A percentile compares a stretch with the other conserved stretches of the same genome.
Evolutionary conservation across 2,888 invertebrate genomes (phyloP).

Genomic region (Lasioglossum lativentre): DNA sequence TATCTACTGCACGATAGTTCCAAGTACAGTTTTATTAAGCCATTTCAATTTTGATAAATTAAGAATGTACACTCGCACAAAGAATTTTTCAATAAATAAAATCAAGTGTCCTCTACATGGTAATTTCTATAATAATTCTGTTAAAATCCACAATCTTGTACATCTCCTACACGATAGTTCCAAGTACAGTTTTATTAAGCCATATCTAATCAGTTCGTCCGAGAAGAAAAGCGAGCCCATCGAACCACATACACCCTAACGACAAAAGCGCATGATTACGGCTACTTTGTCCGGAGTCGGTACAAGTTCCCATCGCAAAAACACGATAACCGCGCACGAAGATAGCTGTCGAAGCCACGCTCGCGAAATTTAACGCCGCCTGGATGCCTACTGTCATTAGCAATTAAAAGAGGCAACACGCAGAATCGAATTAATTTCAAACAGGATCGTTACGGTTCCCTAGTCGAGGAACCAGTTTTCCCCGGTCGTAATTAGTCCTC

Average conservation of each 20-base stretch:
- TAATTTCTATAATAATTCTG: too few relatives aligned
- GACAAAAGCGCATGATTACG: background rate
- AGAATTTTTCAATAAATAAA: too few relatives aligned
- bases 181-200: background rate
- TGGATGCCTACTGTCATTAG: background rate
- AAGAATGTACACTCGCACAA: background rate
- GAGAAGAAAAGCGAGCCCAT: background rate
- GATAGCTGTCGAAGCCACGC: background rate
- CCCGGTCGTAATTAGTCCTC: background rate
- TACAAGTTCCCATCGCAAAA: background rate
- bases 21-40: background rate
- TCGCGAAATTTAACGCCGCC: background rate
- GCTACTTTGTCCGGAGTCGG: background rate
- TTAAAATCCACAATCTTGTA: background rate
- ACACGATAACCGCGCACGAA: background rate
- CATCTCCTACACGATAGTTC: background rate
- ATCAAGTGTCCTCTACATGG: too few relatives aligned
- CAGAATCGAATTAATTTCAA: background rate
- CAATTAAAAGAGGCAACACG: background rate
- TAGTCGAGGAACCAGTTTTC: background rate
- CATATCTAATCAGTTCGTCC: background rate
- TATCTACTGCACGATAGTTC: background rate
- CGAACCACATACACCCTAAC: background rate
- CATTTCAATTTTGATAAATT: background rate
- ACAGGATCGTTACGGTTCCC: background rate